phyloP scores from a whole-genome alignment of 1,140 invertebrate genomes.

The Mya arenaria region DNA sequence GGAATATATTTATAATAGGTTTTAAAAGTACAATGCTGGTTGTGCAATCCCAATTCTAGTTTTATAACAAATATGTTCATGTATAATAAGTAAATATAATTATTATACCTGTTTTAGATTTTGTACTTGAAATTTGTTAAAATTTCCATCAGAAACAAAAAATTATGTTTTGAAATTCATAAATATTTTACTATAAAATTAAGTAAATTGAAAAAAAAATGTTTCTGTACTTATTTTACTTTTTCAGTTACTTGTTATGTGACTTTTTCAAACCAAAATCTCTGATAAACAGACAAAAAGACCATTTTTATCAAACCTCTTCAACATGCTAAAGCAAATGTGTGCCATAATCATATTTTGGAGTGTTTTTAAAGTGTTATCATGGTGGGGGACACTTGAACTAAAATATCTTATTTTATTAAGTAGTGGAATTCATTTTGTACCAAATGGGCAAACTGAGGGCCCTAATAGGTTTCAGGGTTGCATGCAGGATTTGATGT shows the following conservation, averaged over 20 bases:
- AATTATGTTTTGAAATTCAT: neutral
- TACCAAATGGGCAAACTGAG: too few relatives aligned
- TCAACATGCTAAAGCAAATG: neutral
- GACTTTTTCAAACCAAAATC: neutral
- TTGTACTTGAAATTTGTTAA: neutral
- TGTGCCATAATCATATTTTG: neutral
- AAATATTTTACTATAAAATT: constrained; percentile 7
- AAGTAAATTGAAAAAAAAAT: neutral
- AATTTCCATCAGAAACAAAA: constrained; percentile 7
- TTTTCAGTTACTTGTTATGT: neutral
- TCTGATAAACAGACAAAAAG: neutral
- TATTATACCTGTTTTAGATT: neutral
- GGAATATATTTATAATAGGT: constrained; percentile 8
- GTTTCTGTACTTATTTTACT: neutral
- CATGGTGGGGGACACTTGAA: neutral
- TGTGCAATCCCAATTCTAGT: neutral
- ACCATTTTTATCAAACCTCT: neutral
- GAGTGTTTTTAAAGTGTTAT: constrained; percentile 8
- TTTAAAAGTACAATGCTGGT: neutral
- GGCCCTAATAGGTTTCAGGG: too few relatives aligned
- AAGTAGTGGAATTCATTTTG: too few relatives aligned
- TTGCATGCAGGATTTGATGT: too few relatives aligned
- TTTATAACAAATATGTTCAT: neutral
- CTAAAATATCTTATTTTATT: neutral
- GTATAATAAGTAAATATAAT: neutral